These are phyloP conservation scores for Chirona hameri DNA, from an alignment of 2,888 invertebrate genomes.

Conservation along the genomic window DNA sequence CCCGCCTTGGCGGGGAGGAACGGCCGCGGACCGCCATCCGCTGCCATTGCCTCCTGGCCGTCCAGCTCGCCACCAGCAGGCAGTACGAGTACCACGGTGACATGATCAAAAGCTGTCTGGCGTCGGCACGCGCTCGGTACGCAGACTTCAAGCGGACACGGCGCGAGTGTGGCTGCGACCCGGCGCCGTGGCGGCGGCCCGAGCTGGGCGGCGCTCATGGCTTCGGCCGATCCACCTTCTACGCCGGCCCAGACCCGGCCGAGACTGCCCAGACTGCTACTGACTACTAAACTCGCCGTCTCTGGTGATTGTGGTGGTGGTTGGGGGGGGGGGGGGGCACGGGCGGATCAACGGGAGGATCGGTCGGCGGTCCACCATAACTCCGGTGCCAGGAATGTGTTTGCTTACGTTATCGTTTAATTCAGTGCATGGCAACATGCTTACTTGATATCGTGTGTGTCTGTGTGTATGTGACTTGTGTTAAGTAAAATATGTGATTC, in stretches of 20 bases:
- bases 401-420: no score
- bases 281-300: no score
- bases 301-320: no score
- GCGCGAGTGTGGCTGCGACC: neutral
- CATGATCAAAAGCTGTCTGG: slow-evolving; percentile 75
- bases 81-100: slow-evolving; percentile 69
- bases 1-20: slow-evolving; percentile 29
- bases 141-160: neutral
- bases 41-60: slow-evolving; percentile 61
- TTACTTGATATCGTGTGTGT: no score
- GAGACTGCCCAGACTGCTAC: no score
- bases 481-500: no score
- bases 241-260: slow-evolving; percentile 59
- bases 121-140: slow-evolving; percentile 55
- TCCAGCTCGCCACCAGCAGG: slow-evolving; percentile 61
- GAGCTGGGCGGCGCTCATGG: slow-evolving; percentile 52
- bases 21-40: slow-evolving; percentile 33
- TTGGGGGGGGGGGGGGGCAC: no score
- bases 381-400: no score
- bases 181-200: neutral
- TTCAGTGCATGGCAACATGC: no score
- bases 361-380: no score
- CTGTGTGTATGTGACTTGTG: no score
- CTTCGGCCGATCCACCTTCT: slow-evolving; percentile 68
- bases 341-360: no score